Conservation (phyloP, 2,797 vertebrate species). For the Acanthurus tractus region DNA sequence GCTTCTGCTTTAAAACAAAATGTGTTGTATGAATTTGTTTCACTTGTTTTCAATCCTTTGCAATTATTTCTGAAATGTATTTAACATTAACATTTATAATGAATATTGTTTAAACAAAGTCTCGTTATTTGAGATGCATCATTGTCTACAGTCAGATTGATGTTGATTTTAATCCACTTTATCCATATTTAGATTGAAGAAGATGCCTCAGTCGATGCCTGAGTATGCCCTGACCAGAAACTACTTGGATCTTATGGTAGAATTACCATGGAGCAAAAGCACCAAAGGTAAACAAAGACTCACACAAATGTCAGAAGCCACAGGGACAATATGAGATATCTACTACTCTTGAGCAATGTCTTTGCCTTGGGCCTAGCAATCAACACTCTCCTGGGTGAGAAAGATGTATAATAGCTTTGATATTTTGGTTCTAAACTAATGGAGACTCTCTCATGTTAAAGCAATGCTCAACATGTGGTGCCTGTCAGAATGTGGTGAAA, state of each 20-base stretch:
- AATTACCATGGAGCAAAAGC: constrained; percentile 95
- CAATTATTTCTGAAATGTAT: not conserved
- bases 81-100: not conserved
- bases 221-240: constrained; percentile 96
- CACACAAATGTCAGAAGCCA: not conserved
- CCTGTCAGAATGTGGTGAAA: not conserved
- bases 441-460: not conserved
- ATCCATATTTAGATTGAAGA: constrained; percentile 89
- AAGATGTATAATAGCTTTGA: not conserved
- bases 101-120: too few species aligned
- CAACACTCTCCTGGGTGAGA: not conserved
- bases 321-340: not conserved
- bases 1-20: not conserved
- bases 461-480: constrained; percentile 7
- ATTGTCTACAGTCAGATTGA: not conserved
- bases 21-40: not conserved
- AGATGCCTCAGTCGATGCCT: constrained; percentile 99
- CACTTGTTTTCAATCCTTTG: not conserved
- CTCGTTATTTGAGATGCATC: too few species aligned
- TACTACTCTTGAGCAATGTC: not conserved
- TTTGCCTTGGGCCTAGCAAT: not conserved
- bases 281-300: constrained; percentile 88
- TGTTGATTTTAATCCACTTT: constrained; percentile 4
- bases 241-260: constrained; percentile 98
- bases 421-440: not conserved